Evolutionary conservation across 2,797 vertebrate species (phyloP), one percentile per base, ranked within the genome.

Genomic region (Simalia tracyae): DNA sequence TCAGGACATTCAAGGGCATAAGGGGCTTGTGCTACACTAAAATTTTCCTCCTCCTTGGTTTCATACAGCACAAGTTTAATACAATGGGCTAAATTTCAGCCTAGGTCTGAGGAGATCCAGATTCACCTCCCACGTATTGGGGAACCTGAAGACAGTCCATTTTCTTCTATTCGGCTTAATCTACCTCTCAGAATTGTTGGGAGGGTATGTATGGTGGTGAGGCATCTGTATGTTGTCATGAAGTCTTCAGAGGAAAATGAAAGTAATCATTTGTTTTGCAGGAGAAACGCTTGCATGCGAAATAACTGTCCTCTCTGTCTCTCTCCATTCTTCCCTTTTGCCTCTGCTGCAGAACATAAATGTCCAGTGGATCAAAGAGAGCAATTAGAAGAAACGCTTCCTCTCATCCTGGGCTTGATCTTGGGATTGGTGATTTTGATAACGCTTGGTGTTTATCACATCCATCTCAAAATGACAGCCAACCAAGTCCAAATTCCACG

Each of bases 321-420:
- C 54, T 57, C 28, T 26, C 59, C 31, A 12, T 59, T 86, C 91
- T 11, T 50, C 3, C 26, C 54, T 87, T 12, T 89, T 11, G 86
- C 95, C 93, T 63, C 15, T 86, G 9, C 95, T 97, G 90, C 97
- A 98, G 98, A 98, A 84, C 98, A 99, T 95, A 98, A 98, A 95
- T 99, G 99, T 94, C 98, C 98, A 0, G 99, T 98, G 57, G 99
- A 99, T 97, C 98, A 99, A 97, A 97, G 98, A 91, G 99, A 99
- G 93, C 98, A 98, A 95, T 95, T 99, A 93, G 99, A 99, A 95
- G 99, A 99, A 97, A 99, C 97, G 12, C 97, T 99, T 92, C 99
- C 99, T 36, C 96, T 99, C 91, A 98, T 99, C 91, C 95, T 99
- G 97, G 99, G 99, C 50, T 95, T 99, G 94, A 98, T 99, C 85